Percentiles rank a stretch among this genome's conserved stretches.
Evolutionary conservation across 2,797 vertebrate genomes (phyloP).

Genomic region (Trachurus trachurus): DNA sequence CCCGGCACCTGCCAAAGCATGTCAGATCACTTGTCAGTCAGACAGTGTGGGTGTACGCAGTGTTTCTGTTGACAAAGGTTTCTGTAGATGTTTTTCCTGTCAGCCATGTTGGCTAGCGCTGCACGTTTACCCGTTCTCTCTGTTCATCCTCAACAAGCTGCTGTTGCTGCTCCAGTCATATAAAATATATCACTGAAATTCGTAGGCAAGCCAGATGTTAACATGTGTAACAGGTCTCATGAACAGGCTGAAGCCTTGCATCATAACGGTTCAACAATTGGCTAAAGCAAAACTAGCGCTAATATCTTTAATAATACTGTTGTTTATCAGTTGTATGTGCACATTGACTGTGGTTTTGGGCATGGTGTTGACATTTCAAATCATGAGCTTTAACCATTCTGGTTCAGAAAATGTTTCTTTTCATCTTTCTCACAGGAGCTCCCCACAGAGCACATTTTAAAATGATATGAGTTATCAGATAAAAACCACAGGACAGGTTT

Average conservation of each 20-base stretch:
- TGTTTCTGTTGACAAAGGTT: slow-evolving; percentile 1
- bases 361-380: neutral
- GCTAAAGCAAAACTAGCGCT: neutral
- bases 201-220: neutral
- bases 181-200: neutral
- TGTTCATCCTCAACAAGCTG: neutral
- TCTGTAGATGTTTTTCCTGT: slow-evolving; percentile 14
- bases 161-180: slow-evolving; percentile 2
- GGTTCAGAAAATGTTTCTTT: slow-evolving; percentile 4
- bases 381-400: neutral
- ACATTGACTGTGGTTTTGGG: neutral
- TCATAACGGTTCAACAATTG: neutral
- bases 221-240: neutral
- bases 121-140: neutral
- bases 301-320: no score
- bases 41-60: neutral
- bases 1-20: neutral
- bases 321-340: neutral
- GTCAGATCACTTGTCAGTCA: slow-evolving; percentile 19
- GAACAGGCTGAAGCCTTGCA: neutral
- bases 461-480: neutral
- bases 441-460: neutral
- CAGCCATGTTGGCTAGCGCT: slow-evolving; percentile 3
- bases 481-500: neutral
- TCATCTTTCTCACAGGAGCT: neutral